Evolutionary conservation across 2,113 vertebrate species (phyloP).

Genomic region (Pterocles gutturalis): DNA sequence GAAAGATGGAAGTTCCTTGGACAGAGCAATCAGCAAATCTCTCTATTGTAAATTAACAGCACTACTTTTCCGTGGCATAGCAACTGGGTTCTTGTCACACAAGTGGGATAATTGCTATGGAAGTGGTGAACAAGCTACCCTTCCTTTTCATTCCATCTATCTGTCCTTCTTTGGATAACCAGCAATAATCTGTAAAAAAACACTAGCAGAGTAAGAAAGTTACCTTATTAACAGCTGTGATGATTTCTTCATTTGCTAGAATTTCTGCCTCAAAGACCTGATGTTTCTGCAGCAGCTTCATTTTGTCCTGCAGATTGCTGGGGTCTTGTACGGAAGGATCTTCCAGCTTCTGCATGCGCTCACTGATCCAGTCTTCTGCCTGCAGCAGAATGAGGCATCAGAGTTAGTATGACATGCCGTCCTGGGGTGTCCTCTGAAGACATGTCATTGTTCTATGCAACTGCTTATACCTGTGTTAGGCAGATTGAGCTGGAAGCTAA

Average conservation of each 20-base stretch:
- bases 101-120: background rate
- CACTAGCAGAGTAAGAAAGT: background rate
- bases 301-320: slow-evolving; percentile 80
- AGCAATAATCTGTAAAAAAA: background rate
- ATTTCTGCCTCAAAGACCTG: slow-evolving; percentile 91
- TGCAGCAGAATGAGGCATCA: slow-evolving; percentile 9
- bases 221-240: slow-evolving; percentile 82
- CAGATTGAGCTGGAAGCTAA: background rate
- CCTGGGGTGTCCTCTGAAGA: background rate
- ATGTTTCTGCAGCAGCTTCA: slow-evolving; percentile 87
- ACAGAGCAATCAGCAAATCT: background rate
- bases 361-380: slow-evolving; percentile 88
- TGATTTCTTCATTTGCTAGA: slow-evolving; percentile 81
- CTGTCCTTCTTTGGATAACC: background rate
- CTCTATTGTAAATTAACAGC: background rate
- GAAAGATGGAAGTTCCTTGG: background rate
- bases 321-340: slow-evolving; percentile 79
- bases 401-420: background rate
- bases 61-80: background rate
- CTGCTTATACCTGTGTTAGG: background rate
- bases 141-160: background rate
- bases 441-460: accelerated
- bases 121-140: background rate
- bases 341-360: slow-evolving; percentile 83
- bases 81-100: background rate